These are phyloP conservation scores for Allacma fusca DNA, from an alignment of 2,888 invertebrate species.

Conservation along the genomic window DNA sequence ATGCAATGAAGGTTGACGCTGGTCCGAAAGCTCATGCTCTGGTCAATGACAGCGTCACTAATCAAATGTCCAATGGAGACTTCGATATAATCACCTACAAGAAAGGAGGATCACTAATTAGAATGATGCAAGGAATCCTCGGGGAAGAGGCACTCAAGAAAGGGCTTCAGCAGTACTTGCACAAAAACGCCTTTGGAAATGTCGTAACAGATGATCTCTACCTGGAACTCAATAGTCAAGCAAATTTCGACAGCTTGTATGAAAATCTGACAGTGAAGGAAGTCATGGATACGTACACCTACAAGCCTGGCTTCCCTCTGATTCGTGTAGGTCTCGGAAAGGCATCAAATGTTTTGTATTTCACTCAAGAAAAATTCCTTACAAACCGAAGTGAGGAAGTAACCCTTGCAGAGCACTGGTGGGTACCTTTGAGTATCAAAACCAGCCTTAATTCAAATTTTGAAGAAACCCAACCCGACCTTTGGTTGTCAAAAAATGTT, in stretches of 20 bases:
- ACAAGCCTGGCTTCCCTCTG: constrained; percentile 22
- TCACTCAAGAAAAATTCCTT: constrained; percentile 30
- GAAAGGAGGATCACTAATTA: constrained; percentile 66
- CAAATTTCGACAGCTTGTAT: neutral
- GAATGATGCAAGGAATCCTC: constrained; percentile 67
- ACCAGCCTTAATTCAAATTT: neutral
- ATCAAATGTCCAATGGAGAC: constrained; percentile 64
- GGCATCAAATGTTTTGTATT: neutral
- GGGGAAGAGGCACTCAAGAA: constrained; percentile 65
- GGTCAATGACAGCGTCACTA: constrained; percentile 64
- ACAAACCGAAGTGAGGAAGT: neutral
- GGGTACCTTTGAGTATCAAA: constrained; percentile 42
- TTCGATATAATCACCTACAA: constrained; percentile 66
- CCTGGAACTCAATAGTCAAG: neutral
- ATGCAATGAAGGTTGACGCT: constrained; percentile 63
- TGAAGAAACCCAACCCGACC: neutral
- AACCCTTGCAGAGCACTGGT: constrained; percentile 33
- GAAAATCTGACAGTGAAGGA: neutral
- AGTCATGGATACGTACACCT: constrained; percentile 33
- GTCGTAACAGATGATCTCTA: constrained; percentile 27
- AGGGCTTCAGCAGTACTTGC: constrained; percentile 61
- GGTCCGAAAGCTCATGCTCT: constrained; percentile 65
- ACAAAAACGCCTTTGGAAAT: constrained; percentile 22
- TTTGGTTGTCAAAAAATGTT: constrained; percentile 38
- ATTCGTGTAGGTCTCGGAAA: neutral